Evolutionary conservation across 2,113 vertebrate genomes (phyloP), one percentile per base, ranked within the genome.

Genomic region (Amblyopsis rosae): DNA sequence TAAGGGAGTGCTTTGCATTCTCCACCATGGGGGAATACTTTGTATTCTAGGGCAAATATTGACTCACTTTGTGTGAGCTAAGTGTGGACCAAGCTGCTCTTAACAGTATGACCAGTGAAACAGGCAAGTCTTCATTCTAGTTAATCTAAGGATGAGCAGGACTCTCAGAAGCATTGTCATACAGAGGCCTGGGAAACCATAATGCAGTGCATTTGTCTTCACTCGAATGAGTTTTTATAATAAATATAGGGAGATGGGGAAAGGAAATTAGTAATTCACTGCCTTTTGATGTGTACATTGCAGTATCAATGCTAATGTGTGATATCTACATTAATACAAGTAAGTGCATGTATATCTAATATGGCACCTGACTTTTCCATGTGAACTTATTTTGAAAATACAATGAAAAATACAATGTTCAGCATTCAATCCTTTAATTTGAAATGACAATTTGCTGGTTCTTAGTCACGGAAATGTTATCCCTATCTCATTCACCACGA

Each of bases 41-140:
- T 81, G 84, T 82, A 67, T 73, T 76, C 78, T 33, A 47, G 75
- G 59, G 77, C 55, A 87, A 86, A 88, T 82, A 83, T 90, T 90
- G 84, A 87, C 84, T 85, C 77, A 51, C 70, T 61, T 66, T 71
- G 64, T 75, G 71, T 61, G 74, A 70, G 26, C 26, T 26, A 75
- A 64, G 80, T 87, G 68, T 79, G 70, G 73, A 81, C 75, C 56
- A 68, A 64, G 50, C 77, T 84, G 50, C 41, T 54, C 67, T 47
- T 13, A 63, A 65, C 65, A 75, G 82, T 59, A 59, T 62, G 75
- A 59, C 67, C 49, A 4, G n/a, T 15, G 59, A 46, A 69, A 72
- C 69, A 69, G 71, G 72, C 75, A 79, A 69, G 71, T 73, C 26
- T 78, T 83, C 53, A 66, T 88, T 87, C 89, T 92, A 92, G 88